Base-by-base conservation (phyloP, 2,888 invertebrate genomes). In the Pristionchus japonicus region DNA sequence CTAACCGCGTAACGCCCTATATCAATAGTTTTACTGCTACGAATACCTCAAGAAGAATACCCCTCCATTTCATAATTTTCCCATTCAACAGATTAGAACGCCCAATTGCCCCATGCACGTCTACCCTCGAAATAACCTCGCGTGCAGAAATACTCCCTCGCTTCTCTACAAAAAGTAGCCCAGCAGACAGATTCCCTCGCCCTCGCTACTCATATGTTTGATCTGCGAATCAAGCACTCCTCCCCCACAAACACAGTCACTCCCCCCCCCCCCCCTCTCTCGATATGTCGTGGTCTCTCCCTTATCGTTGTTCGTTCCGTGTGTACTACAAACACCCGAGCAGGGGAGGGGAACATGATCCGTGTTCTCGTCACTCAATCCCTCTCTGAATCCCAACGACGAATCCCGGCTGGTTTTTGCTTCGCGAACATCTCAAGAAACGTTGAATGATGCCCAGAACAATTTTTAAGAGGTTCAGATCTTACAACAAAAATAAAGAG, bases 201-300 rank as follows among this genome's bases (percentile, higher is more conserved):
- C 37, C 40, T 40, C 70, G 7, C 43, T 43, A 40, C 43, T 43
- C 77, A 77, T 77, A 47, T 70, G 70, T 77, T 77, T 77, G 77
- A 77, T 77, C 77, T 43, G 4, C n/a, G 77, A 77, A 77, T 77
- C 77, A 77, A 77, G 77, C 77, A 77, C 77, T 77, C 77, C 77
- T 43, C 77, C 57, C n/a, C n/a, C n/a, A n/a, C n/a, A n/a, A n/a
- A n/a, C 80, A 49, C 49, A 6, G 23, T 34, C 70, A 2, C 47
- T 3, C 43, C n/a, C 31, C 9, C 27, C 74, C 27, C 74, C 31
- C 67, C 70, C 77, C 47, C 80, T 27, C 40, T 43, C 77, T 49
- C 80, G 31, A 47, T 31, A 40, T 31, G 15, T 47, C 43, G 9
- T 27, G 15, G 9, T 17, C 13, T n/a, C 74, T 47, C 80, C n/a